phyloP scores from a whole-genome alignment of 2,888 invertebrate genomes.

The Hypomecis atomaria region DNA sequence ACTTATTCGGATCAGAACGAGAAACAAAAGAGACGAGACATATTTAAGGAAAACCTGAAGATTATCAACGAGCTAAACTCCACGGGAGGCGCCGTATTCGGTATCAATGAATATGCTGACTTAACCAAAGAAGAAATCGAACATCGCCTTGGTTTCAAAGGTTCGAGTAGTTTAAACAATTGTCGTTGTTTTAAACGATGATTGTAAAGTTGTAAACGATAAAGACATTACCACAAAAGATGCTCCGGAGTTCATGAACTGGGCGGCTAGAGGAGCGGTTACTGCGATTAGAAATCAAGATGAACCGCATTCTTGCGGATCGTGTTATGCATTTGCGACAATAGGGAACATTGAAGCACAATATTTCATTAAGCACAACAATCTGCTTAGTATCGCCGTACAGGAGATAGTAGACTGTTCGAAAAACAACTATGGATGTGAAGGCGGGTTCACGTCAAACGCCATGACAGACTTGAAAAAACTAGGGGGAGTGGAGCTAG shows the following conservation, averaged over 20 bases:
- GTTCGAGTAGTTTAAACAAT: background rate
- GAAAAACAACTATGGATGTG: background rate
- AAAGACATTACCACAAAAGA: background rate
- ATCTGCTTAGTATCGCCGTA: background rate
- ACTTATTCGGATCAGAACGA: background rate
- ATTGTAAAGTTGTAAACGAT: background rate
- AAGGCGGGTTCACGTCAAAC: background rate
- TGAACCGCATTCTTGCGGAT: background rate
- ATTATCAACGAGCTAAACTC: background rate
- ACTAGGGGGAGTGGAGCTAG: conserved; percentile 2
- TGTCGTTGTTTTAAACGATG: background rate
- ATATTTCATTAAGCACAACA: background rate
- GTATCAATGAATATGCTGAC: background rate
- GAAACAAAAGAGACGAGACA: background rate
- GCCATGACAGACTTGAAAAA: conserved; percentile 17
- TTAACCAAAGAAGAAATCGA: background rate
- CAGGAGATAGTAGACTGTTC: background rate
- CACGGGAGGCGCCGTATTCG: background rate
- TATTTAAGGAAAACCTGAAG: background rate
- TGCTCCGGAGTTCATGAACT: background rate
- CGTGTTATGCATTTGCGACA: background rate
- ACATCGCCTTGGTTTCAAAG: background rate
- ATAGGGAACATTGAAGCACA: background rate
- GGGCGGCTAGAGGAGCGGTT: background rate
- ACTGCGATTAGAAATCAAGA: background rate